phyloP scores from a whole-genome alignment of 2,888 invertebrate species.

The Drosophila austrosaltans region DNA sequence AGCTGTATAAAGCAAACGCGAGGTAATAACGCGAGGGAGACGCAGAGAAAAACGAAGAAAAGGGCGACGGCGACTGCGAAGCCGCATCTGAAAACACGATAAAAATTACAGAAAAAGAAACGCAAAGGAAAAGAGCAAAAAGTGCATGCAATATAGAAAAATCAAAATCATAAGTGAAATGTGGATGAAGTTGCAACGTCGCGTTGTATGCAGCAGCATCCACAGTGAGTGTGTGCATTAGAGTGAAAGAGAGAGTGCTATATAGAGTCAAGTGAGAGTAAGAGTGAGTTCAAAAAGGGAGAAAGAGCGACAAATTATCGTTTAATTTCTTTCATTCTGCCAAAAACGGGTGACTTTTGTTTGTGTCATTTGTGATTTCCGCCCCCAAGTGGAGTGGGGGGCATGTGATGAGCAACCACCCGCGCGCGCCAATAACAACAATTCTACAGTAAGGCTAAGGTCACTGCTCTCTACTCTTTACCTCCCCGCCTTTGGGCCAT shows the following conservation, averaged over 20 bases:
- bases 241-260: slow-evolving; percentile 26
- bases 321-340: slow-evolving; percentile 73
- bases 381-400: slow-evolving; percentile 25
- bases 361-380: slow-evolving; percentile 15
- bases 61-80: slow-evolving; percentile 19
- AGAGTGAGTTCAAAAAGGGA: slow-evolving; percentile 25
- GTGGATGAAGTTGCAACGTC: slow-evolving; percentile 64
- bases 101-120: slow-evolving; percentile 28
- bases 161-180: slow-evolving; percentile 52
- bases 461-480: slow-evolving; percentile 10
- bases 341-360: slow-evolving; percentile 68
- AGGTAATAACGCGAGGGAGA: slow-evolving; percentile 41
- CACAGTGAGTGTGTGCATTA: slow-evolving; percentile 35
- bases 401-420: slow-evolving; percentile 37
- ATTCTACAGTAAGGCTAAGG: neutral
- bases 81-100: slow-evolving; percentile 49
- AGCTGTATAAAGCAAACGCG: slow-evolving; percentile 59
- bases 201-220: slow-evolving; percentile 48
- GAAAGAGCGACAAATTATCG: slow-evolving; percentile 68
- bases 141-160: slow-evolving; percentile 54
- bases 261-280: slow-evolving; percentile 13
- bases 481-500: slow-evolving; percentile 11
- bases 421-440: slow-evolving; percentile 7
- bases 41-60: slow-evolving; percentile 16
- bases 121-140: slow-evolving; percentile 38